Evolutionary conservation across 1,140 invertebrate species (phyloP).

Genomic region (Zaprionus nigranus): DNA sequence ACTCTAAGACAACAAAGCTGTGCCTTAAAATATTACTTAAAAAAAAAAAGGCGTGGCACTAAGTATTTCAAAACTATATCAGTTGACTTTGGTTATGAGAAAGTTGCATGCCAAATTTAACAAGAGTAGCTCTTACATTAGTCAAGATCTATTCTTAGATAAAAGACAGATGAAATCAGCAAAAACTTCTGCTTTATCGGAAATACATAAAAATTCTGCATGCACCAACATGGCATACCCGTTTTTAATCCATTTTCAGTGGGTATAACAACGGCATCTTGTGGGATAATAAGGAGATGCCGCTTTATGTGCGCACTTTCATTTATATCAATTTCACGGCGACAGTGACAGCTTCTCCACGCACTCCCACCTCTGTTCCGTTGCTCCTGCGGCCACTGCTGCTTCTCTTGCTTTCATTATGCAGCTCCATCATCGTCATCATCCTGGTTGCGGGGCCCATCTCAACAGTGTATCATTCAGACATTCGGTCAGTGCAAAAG

Average conservation of each 20-base stretch:
- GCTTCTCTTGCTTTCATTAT: slow-evolving; percentile 58
- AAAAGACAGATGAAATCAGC: background rate
- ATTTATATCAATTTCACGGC: slow-evolving; percentile 75
- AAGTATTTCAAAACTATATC: background rate
- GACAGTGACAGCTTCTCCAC: slow-evolving; percentile 12
- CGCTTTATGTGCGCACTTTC: slow-evolving; percentile 65
- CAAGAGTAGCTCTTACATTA: background rate
- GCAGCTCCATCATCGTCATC: slow-evolving; percentile 36
- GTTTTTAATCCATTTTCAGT: background rate
- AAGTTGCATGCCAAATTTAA: background rate
- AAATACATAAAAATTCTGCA: background rate
- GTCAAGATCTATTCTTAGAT: background rate
- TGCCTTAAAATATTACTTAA: too few species aligned
- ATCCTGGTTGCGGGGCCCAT: background rate
- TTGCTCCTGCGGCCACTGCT: background rate
- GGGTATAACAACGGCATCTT: background rate
- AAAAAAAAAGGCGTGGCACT: background rate
- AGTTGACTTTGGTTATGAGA: background rate
- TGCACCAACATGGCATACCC: background rate
- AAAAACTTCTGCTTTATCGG: rapidly evolving
- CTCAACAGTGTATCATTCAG: slow-evolving; percentile 51
- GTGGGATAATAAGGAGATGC: slow-evolving; percentile 54
- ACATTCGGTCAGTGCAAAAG: slow-evolving; percentile 50
- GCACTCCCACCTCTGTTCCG: background rate
- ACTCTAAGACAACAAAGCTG: too few species aligned